Evolutionary conservation across 2,113 vertebrate genomes (phyloP), one percentile per base, ranked within the genome.

Genomic region (Alouatta palliata): DNA sequence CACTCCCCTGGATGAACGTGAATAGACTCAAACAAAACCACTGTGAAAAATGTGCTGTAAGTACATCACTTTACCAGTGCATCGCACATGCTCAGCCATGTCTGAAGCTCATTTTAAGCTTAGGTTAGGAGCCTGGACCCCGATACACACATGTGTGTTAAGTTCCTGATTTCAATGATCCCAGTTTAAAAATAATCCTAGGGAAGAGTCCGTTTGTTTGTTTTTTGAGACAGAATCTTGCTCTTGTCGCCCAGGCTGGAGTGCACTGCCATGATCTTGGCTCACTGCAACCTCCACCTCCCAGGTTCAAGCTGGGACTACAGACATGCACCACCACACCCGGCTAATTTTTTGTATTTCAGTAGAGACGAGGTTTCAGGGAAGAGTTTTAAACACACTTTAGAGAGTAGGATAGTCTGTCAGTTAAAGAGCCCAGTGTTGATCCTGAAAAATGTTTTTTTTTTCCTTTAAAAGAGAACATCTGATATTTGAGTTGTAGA

Each of bases 401-500:
- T 40, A 70, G 40, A 43, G 10, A 27, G 4, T 80, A 81, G 40
- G 27, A 45, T 49, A 91, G 21, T 23, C 20, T 92, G 35, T 88
- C 37, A 10, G 47, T 25, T 37, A 91, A 19, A 96, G 20, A 88
- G 3, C 30, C 13, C 35, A 71, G 3, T 37, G 66, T 35, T 20
- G 35, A 49, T 85, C 23, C 83, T 73, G 49, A 91, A 87, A 82
- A 66, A 58, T 81, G 58, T 68, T 52, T 84, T 52, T 37, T 66
- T 83, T 77, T 96, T 87, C 27, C 3, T 75, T 86, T 80, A 23
- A 37, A 97, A 87, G 21, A 75, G 8, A 85, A 56, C 68, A 47
- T 79, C 83, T 92, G 73, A 97, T 68, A 35, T 64, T 75, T 89
- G 75, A 92, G 43, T 37, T 83, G 25, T 52, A 92, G 71, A 85